Evolutionary conservation across 2,888 invertebrate species (phyloP).

Genomic region (Brachyopa scutellaris): DNA sequence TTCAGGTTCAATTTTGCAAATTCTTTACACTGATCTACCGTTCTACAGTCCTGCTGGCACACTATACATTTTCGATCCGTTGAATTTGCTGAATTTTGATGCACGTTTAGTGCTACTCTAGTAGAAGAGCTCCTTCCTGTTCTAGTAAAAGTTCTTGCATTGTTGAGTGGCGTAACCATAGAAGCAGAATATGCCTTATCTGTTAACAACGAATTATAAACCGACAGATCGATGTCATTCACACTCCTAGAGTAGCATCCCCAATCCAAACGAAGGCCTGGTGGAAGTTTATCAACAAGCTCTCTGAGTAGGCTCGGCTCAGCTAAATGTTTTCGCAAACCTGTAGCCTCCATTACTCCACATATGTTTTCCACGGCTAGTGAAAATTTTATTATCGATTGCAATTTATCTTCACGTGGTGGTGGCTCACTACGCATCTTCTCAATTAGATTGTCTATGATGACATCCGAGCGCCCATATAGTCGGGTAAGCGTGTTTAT

Average conservation of each 20-base stretch:
- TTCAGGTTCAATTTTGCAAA: constrained; percentile 11
- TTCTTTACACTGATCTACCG: not conserved
- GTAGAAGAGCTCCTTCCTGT: not conserved
- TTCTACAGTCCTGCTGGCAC: not conserved
- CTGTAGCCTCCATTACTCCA: constrained; percentile 2
- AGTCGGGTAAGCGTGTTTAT: not conserved
- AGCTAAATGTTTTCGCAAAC: not conserved
- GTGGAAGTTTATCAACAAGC: constrained; percentile 4
- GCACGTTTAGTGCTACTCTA: constrained; percentile 8
- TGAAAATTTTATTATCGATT: constrained; percentile 5
- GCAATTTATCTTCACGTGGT: not conserved
- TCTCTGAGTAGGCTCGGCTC: constrained; percentile 8
- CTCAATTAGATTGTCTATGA: not conserved
- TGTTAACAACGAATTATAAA: constrained; percentile 5
- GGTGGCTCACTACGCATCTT: constrained; percentile 3
- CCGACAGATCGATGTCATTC: not conserved
- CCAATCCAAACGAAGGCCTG: constrained; percentile 17
- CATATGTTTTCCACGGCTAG: constrained; percentile 5
- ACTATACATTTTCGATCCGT: not conserved
- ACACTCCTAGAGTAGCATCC: not conserved
- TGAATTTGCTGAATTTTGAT: not conserved
- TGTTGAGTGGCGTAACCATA: not conserved
- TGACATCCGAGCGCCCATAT: constrained; percentile 10
- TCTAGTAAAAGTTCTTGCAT: not conserved
- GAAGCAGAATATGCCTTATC: not conserved